Base-by-base conservation (phyloP, 1,140 invertebrate species). In the Scaptomyza pallida region DNA sequence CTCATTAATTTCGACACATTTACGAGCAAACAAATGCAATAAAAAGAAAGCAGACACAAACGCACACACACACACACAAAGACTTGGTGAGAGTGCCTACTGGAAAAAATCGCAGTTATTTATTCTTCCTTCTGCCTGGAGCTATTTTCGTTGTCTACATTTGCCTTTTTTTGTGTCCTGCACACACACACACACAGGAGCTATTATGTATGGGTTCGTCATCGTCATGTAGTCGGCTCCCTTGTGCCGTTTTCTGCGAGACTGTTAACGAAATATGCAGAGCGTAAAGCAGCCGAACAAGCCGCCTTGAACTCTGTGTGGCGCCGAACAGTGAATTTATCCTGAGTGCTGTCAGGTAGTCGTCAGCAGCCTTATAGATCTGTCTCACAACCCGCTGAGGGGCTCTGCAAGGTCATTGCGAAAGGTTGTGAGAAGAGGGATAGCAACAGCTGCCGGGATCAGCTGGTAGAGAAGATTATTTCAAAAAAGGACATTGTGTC, bases 1-100 rank as follows among this genome's bases (percentile, higher is more conserved):
- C 82, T 82, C 82, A 86, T 86, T 86, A 82, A 88, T 86, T 86
- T 78, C 72, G 78, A 78, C 79, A 82, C 75, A 82, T 83, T 83
- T 88, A 86, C 82, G 82, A 80, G 71, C 82, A 86, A 86, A 86
- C 82, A 86, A 86, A 86, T 75, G 82, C 63, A 72, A 80, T 80
- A 85, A 85, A 76, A 83, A 72, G 64, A 83, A 83, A 83, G 72
- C 33, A 35, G 17, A 23, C 48, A 23, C 21, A n/a, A 6, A 44
- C 15, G 48, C 10, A 35, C 10, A 35, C 33, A n/a, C 33, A 35
- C 10, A 37, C n/a, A 37, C 33, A 37, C 33, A 37, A 2, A 37
- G 12, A n/a, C 12, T n/a, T n/a, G 6, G 26, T 30, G 26, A 30
- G 51, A 26, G 43, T n/a, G 43, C 30, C 16, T 50, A 51, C 12